phyloP scores from a whole-genome alignment of 2,113 vertebrate species.

The Lontra canadensis region DNA sequence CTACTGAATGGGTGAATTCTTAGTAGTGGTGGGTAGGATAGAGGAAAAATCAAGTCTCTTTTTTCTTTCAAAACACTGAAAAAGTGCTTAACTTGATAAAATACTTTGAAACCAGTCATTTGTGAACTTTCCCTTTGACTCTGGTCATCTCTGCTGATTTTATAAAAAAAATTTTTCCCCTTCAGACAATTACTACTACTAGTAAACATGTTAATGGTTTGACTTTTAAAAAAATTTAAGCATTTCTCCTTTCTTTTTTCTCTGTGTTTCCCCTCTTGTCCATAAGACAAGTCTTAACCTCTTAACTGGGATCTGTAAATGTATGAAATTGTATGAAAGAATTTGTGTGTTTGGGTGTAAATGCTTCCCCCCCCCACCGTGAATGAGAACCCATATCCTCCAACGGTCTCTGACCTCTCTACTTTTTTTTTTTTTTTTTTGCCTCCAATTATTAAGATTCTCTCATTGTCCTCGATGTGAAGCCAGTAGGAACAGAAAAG shows the following conservation, averaged over 20 bases:
- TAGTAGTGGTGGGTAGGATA: background rate
- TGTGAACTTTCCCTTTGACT: background rate
- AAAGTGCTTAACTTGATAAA: background rate
- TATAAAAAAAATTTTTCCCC: conserved; percentile 1
- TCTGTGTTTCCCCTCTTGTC: background rate
- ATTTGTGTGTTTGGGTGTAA: background rate
- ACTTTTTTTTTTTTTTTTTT: background rate
- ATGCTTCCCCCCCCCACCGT: too few relatives aligned
- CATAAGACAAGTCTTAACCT: background rate
- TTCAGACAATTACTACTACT: background rate
- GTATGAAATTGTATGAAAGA: background rate
- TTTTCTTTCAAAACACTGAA: background rate
- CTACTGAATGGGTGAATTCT: background rate
- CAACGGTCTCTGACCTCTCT: background rate
- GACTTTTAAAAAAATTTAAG: background rate
- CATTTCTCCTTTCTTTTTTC: background rate
- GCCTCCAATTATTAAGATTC: background rate
- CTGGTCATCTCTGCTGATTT: background rate
- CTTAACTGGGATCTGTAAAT: background rate
- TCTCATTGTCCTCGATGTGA: background rate
- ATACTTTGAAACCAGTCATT: background rate
- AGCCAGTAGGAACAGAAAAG: background rate
- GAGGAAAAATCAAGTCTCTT: background rate
- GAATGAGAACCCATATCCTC: background rate
- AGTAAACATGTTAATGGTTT: conserved; percentile 1